phyloP scores from a whole-genome alignment of 2,797 vertebrate genomes.

The Hafferia zeledoni region DNA sequence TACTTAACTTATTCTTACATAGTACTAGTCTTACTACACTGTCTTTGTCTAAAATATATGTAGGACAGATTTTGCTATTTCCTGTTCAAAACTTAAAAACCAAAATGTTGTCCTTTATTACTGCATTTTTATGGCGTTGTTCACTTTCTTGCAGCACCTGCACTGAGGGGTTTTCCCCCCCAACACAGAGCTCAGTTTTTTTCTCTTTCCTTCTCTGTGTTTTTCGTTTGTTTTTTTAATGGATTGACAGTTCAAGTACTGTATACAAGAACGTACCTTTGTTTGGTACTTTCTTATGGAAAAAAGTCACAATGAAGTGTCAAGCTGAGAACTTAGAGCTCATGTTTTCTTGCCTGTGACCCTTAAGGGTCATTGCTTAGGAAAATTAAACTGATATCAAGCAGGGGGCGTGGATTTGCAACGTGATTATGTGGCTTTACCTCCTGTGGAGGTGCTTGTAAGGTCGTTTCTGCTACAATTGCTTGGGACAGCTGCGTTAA shows the following conservation, averaged over 20 bases:
- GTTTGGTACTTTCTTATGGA: neutral
- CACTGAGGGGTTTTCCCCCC: accelerated
- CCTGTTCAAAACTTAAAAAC: neutral
- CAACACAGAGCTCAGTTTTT: neutral
- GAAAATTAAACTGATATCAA: conserved; percentile 28
- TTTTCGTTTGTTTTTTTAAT: neutral
- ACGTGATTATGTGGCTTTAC: conserved; percentile 3
- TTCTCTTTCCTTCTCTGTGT: neutral
- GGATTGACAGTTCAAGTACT: neutral
- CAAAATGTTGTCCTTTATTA: neutral
- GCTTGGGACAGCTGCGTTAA: conserved; percentile 36
- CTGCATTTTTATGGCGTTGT: neutral
- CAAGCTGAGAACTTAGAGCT: neutral
- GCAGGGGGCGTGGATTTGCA: conserved; percentile 11
- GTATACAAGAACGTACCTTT: neutral
- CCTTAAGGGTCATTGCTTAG: neutral
- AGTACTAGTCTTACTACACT: neutral
- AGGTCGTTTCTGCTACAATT: conserved; percentile 5
- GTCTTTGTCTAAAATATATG: neutral
- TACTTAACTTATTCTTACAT: neutral
- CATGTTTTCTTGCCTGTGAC: neutral
- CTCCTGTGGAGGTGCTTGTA: neutral
- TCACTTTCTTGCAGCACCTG: neutral
- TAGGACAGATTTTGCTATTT: neutral
- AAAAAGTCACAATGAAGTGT: neutral